A percentile compares a stretch with the other conserved stretches of the same genome.
Evolutionary conservation across 2,888 invertebrate genomes (phyloP).

Genomic region (Sisyra terminalis): DNA sequence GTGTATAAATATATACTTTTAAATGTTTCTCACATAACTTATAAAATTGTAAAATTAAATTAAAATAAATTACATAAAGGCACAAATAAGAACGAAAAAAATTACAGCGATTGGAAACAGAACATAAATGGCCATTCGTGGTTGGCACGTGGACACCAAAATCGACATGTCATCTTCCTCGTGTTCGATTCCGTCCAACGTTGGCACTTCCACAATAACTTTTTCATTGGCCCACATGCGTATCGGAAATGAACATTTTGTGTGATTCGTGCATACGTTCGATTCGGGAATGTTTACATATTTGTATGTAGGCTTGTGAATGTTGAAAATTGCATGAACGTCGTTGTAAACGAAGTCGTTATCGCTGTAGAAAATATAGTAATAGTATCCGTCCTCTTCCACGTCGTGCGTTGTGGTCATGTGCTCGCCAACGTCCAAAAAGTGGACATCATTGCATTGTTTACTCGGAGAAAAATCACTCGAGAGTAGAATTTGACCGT

Average conservation of each 20-base stretch:
- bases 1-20: not conserved
- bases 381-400: constrained; percentile 64
- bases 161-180: constrained; percentile 56
- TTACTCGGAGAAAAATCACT: constrained; percentile 52
- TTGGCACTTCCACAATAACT: constrained; percentile 73
- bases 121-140: constrained; percentile 60
- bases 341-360: constrained; percentile 65
- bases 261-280: constrained; percentile 57
- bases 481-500: constrained; percentile 55
- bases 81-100: constrained; percentile 59
- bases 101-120: constrained; percentile 65
- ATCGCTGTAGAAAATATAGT: constrained; percentile 79
- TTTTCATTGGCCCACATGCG: constrained; percentile 56
- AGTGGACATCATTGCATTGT: constrained; percentile 49
- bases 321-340: constrained; percentile 70
- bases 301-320: constrained; percentile 69
- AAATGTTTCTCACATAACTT: not conserved
- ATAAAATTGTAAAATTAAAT: no score
- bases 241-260: constrained; percentile 58
- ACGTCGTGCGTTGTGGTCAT: constrained; percentile 56
- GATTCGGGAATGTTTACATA: constrained; percentile 50
- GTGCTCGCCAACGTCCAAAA: constrained; percentile 49
- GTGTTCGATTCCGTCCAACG: constrained; percentile 61
- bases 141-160: constrained; percentile 62
- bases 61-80: constrained; percentile 50